Percentiles rank a stretch among this genome's conserved stretches.
Evolutionary conservation across 2,888 invertebrate genomes (phyloP).

Genomic region (Eupithecia dodoneata): DNA sequence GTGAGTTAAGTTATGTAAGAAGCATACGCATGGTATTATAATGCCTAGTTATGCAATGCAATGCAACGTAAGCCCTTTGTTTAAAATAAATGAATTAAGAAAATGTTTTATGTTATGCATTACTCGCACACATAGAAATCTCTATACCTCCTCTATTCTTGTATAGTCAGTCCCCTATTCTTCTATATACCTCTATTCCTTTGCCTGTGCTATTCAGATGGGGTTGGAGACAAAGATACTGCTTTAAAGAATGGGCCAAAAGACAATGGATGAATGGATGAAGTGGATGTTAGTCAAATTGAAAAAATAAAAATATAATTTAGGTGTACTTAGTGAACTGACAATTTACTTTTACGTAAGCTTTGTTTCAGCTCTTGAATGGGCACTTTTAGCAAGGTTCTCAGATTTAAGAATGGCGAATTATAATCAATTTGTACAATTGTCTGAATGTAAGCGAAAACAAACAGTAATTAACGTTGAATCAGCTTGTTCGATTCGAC

Average conservation of each 20-base stretch:
- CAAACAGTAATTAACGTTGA: neutral
- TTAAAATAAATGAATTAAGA: neutral
- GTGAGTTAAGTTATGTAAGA: too few species aligned
- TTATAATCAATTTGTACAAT: conserved; percentile 6
- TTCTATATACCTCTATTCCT: neutral
- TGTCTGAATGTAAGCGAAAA: conserved; percentile 4
- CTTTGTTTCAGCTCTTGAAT: conserved; percentile 7
- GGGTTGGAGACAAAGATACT: neutral
- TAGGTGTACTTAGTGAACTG: neutral
- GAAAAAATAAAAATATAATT: neutral
- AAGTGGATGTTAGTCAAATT: neutral
- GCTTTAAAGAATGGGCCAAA: neutral
- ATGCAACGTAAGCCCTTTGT: neutral
- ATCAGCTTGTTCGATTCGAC: neutral
- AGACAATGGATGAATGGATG: too few species aligned
- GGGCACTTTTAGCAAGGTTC: conserved; percentile 3
- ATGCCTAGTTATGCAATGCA: neutral
- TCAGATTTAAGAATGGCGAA: conserved; percentile 9
- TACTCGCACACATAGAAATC: neutral
- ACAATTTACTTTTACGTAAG: neutral
- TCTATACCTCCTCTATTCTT: neutral
- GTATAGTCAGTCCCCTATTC: too few species aligned
- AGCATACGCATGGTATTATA: neutral
- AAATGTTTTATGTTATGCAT: neutral
- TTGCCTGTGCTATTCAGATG: neutral